Evolutionary conservation across 2,113 vertebrate genomes (phyloP), one percentile per base, ranked within the genome.

Genomic region (Heterotilapia buettikoferi): DNA sequence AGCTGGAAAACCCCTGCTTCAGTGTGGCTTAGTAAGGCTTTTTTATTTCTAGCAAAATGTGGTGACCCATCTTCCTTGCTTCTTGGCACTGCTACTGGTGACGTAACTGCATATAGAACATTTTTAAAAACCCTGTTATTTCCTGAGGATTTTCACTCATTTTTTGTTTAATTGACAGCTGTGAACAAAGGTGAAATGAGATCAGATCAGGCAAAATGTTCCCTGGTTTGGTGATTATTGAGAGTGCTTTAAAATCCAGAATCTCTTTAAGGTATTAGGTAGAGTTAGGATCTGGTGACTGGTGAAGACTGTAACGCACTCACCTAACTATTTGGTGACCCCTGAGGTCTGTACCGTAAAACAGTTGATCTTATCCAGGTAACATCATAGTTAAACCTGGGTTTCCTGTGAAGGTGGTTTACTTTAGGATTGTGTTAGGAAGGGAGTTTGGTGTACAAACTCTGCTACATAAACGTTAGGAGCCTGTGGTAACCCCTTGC

Each of bases 131-230:
- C 13, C 9, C 6, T 45, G 8, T 26, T 76, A 76, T 76, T 76
- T 21, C 14, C 14, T 47, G 71, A 76, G 24, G 71, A 29, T 73
- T 45, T 11, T 73, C 68, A 2, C 71, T 76, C 6, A 29, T 29
- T 76, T 47, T 19, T 47, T 76, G 16, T 36, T 66, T 66, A 38
- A 47, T 12, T 76, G 71, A 19, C 24, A 29, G 24, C 16, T 76
- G 71, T 47, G 43, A 76, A 76, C 43, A 18, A 47, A 76, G 14
- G 9, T 47, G 71, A 76, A 47, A 47, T 76, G 43, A 76, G 40
- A 10, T 18, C 24, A 47, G 14, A 29, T 76, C 6, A 19, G 40
- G 3, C 71, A 29, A 76, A 47, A 0, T 43, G 13, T 45, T 45
- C 43, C 11, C 40, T 53, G 43, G 24, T 47, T 19, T 76, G 24